These are phyloP conservation scores for Idaea biselata DNA, from an alignment of 2,888 invertebrate species.

Conservation along the genomic window DNA sequence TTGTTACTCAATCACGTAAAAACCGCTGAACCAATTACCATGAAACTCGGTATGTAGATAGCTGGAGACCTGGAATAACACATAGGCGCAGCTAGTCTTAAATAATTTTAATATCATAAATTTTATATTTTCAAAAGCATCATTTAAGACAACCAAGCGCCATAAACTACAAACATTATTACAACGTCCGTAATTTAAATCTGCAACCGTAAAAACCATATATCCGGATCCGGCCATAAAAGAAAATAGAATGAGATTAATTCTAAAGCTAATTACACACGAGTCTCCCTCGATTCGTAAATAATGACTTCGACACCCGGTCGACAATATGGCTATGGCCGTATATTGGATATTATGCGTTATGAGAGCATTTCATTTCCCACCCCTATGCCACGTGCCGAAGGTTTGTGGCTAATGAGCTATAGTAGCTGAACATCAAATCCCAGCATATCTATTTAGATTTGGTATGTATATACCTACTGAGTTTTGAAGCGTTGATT, in stretches of 20 bases:
- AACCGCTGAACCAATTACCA: no score
- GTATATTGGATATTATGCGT: conserved; percentile 38
- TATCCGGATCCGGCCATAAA: conserved; percentile 5
- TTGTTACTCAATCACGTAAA: no score
- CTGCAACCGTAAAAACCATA: not conserved
- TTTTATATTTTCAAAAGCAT: not conserved
- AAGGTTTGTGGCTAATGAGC: conserved; percentile 23
- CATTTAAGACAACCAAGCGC: not conserved
- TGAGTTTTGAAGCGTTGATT: no score
- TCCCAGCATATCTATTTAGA: no score
- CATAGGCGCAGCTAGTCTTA: no score
- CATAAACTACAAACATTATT: not conserved
- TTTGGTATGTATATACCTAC: no score
- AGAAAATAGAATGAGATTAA: conserved; percentile 40
- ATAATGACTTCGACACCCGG: conserved; percentile 46
- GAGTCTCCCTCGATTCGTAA: conserved; percentile 40
- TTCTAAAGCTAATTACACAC: conserved; percentile 49
- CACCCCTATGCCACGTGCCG: conserved; percentile 25
- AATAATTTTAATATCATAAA: not conserved
- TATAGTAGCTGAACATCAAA: conserved; percentile 2
- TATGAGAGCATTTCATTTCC: conserved; percentile 30
- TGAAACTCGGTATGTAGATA: no score
- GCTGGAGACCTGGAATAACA: no score
- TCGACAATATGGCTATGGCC: conserved; percentile 40
- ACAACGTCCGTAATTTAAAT: not conserved